phyloP scores from a whole-genome alignment of 2,113 vertebrate genomes.

The Phycodurus eques region DNA sequence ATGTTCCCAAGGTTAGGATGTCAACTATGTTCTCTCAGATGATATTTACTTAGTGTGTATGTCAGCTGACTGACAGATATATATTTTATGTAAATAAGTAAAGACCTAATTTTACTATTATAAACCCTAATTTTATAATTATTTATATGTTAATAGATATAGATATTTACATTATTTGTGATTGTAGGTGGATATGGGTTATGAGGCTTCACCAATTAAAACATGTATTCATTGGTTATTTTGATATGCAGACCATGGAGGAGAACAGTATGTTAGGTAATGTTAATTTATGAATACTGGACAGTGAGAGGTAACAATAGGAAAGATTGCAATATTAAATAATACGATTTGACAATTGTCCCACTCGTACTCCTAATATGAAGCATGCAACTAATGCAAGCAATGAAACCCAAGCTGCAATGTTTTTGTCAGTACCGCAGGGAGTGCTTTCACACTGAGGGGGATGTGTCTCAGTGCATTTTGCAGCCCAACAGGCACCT shows the following conservation, averaged over 20 bases:
- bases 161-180: no score
- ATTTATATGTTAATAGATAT: no score
- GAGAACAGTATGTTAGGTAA: not conserved
- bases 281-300: not conserved
- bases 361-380: not conserved
- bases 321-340: no score
- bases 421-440: slow-evolving; percentile 12
- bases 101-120: no score
- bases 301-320: not conserved
- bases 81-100: no score
- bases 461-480: slow-evolving; percentile 1
- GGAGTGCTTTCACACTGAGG: slow-evolving; percentile 16
- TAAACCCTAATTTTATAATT: no score
- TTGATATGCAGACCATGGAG: no score
- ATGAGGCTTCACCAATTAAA: no score
- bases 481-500: not conserved
- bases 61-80: not conserved
- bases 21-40: not conserved
- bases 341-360: not conserved
- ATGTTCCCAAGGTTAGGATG: not conserved
- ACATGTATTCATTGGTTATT: no score
- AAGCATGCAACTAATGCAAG: not conserved
- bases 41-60: not conserved
- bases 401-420: slow-evolving; percentile 26
- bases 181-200: no score